Percentiles rank a stretch among this genome's conserved stretches.
phyloP scores from a whole-genome alignment of 2,113 vertebrate species.

The Drymodes brunneopygia region DNA sequence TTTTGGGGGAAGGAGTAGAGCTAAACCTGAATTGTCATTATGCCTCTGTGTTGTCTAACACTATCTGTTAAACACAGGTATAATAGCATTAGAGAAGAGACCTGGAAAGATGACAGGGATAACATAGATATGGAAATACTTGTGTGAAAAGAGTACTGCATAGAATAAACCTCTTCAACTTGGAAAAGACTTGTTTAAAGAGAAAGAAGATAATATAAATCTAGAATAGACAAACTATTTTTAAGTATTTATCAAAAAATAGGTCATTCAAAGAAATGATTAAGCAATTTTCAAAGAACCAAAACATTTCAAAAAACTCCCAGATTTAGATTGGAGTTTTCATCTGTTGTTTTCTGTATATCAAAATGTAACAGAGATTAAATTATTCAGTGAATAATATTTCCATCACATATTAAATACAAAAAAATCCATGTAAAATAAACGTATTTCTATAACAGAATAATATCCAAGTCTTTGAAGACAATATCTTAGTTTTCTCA shows the following conservation, averaged over 20 bases:
- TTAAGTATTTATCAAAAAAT: background rate
- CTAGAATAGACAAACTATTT: accelerated
- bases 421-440: background rate
- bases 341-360: background rate
- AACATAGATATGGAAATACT: background rate
- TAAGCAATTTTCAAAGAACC: background rate
- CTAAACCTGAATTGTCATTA: background rate
- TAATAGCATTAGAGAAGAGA: background rate
- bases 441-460: background rate
- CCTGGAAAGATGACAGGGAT: background rate
- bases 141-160: background rate
- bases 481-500: background rate
- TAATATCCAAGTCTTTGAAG: background rate
- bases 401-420: background rate
- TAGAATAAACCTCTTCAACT: background rate
- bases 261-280: background rate
- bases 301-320: accelerated
- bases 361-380: background rate
- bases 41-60: background rate
- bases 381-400: background rate
- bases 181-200: background rate
- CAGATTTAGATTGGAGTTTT: background rate
- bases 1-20: background rate
- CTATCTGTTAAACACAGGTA: accelerated
- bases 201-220: background rate